Evolutionary conservation across 2,113 vertebrate species (phyloP).

Genomic region (Ariopsis seemanni): DNA sequence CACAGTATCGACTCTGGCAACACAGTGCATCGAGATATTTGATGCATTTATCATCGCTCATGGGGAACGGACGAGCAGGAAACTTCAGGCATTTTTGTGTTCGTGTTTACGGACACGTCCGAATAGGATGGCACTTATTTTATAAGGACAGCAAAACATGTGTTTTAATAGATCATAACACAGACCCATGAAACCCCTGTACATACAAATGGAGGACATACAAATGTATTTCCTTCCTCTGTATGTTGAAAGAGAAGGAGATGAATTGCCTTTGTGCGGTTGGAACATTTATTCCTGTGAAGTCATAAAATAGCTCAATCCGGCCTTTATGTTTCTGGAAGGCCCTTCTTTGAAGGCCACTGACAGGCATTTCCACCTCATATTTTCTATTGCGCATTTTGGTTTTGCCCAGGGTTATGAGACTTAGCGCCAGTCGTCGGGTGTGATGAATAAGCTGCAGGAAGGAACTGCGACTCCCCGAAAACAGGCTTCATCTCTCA

Average conservation of each 20-base stretch:
- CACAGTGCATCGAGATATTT: conserved; percentile 35
- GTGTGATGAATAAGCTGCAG: conserved; percentile 39
- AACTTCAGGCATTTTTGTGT: conserved; percentile 2
- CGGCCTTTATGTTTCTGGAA: conserved; percentile 56
- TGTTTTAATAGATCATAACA: conserved; percentile 48
- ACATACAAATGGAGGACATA: conserved; percentile 50
- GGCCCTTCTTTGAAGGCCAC: conserved; percentile 51
- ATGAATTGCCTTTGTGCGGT: conserved; percentile 50
- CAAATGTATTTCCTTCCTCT: conserved; percentile 57
- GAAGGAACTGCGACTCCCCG: conserved; percentile 38
- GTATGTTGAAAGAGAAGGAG: conserved; percentile 55
- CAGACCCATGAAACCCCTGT: conserved; percentile 44
- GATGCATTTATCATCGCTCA: conserved; percentile 42
- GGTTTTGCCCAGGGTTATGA: conserved; percentile 40
- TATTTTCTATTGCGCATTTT: conserved; percentile 37
- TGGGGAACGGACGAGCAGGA: conserved; percentile 26
- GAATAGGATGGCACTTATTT: conserved; percentile 43
- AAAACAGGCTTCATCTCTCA: conserved; percentile 33
- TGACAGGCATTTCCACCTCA: conserved; percentile 58
- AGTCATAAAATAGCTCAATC: conserved; percentile 55
- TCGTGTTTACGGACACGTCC: conserved; percentile 31
- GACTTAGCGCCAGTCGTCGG: conserved; percentile 7
- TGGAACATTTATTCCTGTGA: conserved; percentile 54
- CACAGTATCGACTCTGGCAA: conserved; percentile 38
- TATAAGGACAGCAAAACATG: conserved; percentile 38